Conservation (phyloP, 2,888 invertebrate genomes). For the Syrphus vitripennis region DNA sequence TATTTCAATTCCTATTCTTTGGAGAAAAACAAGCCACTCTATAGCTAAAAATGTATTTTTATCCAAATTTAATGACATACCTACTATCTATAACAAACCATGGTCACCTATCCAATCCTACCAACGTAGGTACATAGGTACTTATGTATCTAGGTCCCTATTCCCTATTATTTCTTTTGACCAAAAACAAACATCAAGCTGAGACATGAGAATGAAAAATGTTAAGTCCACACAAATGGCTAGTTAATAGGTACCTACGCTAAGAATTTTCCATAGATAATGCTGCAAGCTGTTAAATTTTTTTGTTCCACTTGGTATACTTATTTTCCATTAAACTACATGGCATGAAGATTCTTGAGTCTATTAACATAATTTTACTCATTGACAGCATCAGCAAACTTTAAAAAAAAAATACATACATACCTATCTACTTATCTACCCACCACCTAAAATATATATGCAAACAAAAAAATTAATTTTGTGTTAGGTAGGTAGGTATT, state of each 20-base stretch:
- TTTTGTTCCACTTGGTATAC: too few species aligned
- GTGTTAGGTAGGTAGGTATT: background rate
- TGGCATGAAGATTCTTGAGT: background rate
- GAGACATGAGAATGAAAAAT: too few species aligned
- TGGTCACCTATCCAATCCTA: too few species aligned
- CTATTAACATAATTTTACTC: slow-evolving; percentile 47
- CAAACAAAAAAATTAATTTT: slow-evolving; percentile 6
- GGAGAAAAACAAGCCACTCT: background rate
- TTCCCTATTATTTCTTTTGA: background rate
- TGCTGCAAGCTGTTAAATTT: slow-evolving; percentile 39
- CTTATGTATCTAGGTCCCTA: background rate
- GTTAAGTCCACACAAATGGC: slow-evolving; percentile 21
- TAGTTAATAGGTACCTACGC: background rate
- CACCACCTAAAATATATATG: slow-evolving; percentile 17
- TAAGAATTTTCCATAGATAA: background rate
- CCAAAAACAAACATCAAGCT: background rate
- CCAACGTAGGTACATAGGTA: background rate
- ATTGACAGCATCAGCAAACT: slow-evolving; percentile 35
- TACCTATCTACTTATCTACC: background rate
- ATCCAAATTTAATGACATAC: too few species aligned
- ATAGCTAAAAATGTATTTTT: too few species aligned
- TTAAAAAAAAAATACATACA: slow-evolving; percentile 6
- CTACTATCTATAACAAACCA: too few species aligned
- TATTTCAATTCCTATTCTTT: too few species aligned
- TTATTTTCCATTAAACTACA: too few species aligned